Conservation (phyloP, 2,113 vertebrate genomes). For the Ammodytes marinus region DNA sequence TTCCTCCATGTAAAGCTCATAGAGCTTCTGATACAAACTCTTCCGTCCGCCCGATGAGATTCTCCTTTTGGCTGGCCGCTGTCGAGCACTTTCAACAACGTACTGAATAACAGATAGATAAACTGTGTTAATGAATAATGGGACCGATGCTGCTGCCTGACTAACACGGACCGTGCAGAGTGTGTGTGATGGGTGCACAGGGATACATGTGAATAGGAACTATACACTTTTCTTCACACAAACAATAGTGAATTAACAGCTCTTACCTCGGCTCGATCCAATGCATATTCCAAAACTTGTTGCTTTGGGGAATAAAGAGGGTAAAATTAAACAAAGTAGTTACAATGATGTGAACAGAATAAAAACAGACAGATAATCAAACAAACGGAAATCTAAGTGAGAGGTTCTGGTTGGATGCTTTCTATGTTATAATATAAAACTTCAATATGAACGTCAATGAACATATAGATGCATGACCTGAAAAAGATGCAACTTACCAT, state of each 20-base stretch:
- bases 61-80: conserved; percentile 95
- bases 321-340: conserved; percentile 16
- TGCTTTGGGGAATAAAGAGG: conserved; percentile 84
- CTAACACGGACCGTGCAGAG: neutral
- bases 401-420: neutral
- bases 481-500: conserved; percentile 76
- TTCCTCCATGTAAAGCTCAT: conserved; percentile 98
- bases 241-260: neutral
- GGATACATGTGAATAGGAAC: neutral
- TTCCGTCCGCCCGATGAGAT: conserved; percentile 93
- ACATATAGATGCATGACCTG: neutral
- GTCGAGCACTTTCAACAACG: conserved; percentile 98
- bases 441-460: neutral
- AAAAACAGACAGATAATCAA: neutral
- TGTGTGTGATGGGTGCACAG: neutral
- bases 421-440: neutral
- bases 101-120: conserved; percentile 86
- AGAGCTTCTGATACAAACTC: conserved; percentile 98
- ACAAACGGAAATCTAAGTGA: neutral
- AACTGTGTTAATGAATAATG: neutral
- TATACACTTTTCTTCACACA: neutral
- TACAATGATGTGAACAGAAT: neutral
- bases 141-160: neutral
- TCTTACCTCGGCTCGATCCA: conserved; percentile 98
- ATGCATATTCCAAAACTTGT: conserved; percentile 96